Evolutionary conservation across 2,888 invertebrate genomes (phyloP).

Genomic region (Heteromurus nitidus): DNA sequence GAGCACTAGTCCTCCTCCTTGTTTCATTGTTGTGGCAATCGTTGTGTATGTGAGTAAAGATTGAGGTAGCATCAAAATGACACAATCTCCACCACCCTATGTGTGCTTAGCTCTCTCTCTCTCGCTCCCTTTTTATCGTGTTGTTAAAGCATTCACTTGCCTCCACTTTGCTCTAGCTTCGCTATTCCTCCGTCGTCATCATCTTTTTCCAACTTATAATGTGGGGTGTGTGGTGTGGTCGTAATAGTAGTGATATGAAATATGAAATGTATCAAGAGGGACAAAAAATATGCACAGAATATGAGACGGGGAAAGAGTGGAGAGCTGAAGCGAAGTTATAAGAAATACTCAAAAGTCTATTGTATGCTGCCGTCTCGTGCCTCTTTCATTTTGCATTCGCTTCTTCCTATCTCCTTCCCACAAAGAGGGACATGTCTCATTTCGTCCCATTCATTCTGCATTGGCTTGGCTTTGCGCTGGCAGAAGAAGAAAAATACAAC

Average conservation of each 20-base stretch:
- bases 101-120: background rate
- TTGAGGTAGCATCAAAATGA: slow-evolving; percentile 25
- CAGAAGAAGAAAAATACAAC: no score
- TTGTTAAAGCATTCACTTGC: background rate
- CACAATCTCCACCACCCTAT: slow-evolving; percentile 21
- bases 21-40: background rate
- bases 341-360: slow-evolving; percentile 17
- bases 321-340: no score
- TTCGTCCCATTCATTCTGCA: background rate
- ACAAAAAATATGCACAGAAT: background rate
- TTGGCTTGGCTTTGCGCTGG: no score
- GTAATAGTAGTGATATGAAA: slow-evolving; percentile 29
- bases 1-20: slow-evolving; percentile 7
- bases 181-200: background rate
- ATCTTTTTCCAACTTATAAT: slow-evolving; percentile 32
- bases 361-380: slow-evolving; percentile 5
- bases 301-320: slow-evolving; percentile 27
- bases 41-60: slow-evolving; percentile 27
- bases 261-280: slow-evolving; percentile 29
- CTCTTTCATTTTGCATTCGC: slow-evolving; percentile 26
- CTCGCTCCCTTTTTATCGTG: background rate
- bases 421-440: slow-evolving; percentile 22
- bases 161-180: background rate
- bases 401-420: slow-evolving; percentile 28
- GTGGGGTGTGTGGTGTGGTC: slow-evolving; percentile 38